Evolutionary conservation across 2,113 vertebrate species (phyloP).

Genomic region (Phasianus colchicus): DNA sequence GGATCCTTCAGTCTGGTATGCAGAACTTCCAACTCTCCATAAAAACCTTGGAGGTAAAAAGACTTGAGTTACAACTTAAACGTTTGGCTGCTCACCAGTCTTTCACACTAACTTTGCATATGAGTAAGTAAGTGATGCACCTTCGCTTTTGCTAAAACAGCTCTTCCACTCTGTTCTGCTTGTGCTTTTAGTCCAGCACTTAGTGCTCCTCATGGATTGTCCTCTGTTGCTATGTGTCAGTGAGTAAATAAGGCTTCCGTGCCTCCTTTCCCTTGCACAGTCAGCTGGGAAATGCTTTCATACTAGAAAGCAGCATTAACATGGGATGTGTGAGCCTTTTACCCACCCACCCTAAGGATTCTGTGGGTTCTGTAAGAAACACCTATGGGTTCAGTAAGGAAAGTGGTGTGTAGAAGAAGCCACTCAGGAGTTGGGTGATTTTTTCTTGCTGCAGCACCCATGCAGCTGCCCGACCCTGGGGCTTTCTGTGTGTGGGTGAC

Average conservation of each 20-base stretch:
- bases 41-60: slow-evolving; percentile 83
- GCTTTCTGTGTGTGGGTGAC: not conserved
- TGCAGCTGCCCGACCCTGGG: accelerated
- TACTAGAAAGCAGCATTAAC: not conserved
- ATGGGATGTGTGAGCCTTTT: not conserved
- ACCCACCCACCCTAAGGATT: too few species aligned
- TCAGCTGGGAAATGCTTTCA: not conserved
- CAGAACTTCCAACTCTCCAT: slow-evolving; percentile 93
- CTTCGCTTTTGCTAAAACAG: not conserved
- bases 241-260: not conserved
- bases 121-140: not conserved
- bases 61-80: not conserved
- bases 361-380: too few species aligned
- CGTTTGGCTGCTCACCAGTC: not conserved
- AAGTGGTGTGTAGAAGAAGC: not conserved
- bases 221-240: not conserved
- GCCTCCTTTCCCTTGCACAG: not conserved
- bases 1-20: slow-evolving; percentile 95
- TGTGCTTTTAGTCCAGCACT: not conserved
- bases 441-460: not conserved
- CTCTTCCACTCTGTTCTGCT: not conserved
- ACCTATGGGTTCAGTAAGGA: not conserved
- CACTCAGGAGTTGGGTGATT: not conserved
- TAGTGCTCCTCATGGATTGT: not conserved
- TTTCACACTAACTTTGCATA: not conserved